A percentile compares a stretch with the other conserved stretches of the same genome.
Conservation (phyloP, 2,888 invertebrate species). For the Lydus trimaculatus region DNA sequence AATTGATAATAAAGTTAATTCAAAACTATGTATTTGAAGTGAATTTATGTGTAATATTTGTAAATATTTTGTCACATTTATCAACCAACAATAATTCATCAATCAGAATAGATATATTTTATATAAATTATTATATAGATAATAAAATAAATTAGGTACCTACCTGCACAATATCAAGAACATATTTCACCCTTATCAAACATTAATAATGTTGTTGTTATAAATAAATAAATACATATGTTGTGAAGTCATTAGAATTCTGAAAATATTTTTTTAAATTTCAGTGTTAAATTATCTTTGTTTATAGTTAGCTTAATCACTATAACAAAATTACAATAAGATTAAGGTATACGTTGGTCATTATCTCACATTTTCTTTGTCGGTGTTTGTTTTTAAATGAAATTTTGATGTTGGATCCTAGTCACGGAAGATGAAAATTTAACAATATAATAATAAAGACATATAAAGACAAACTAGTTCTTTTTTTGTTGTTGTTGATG, state of each 20-base stretch:
- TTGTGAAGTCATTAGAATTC: not conserved
- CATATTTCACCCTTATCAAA: not conserved
- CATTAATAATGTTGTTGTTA: not conserved
- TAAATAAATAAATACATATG: not conserved
- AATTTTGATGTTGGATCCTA: slow-evolving; percentile 6
- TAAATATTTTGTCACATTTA: slow-evolving; percentile 9
- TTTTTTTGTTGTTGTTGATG: not conserved
- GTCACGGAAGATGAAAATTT: slow-evolving; percentile 15
- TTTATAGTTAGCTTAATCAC: not conserved
- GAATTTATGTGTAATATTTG: slow-evolving; percentile 7
- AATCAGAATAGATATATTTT: not conserved
- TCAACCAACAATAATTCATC: not conserved
- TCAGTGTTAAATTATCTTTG: not conserved
- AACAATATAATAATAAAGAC: slow-evolving; percentile 24
- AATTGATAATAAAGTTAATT: not conserved
- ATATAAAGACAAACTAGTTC: slow-evolving; percentile 25
- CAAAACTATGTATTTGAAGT: not conserved
- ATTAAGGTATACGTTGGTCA: not conserved
- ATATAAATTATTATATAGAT: slow-evolving; percentile 3
- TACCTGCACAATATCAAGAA: not conserved
- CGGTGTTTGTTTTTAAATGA: slow-evolving; percentile 18
- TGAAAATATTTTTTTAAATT: not conserved
- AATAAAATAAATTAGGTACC: not conserved
- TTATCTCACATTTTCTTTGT: slow-evolving; percentile 5
- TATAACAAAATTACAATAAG: not conserved